phyloP scores from a whole-genome alignment of 2,888 invertebrate species.

The Cremastinae sp. region DNA sequence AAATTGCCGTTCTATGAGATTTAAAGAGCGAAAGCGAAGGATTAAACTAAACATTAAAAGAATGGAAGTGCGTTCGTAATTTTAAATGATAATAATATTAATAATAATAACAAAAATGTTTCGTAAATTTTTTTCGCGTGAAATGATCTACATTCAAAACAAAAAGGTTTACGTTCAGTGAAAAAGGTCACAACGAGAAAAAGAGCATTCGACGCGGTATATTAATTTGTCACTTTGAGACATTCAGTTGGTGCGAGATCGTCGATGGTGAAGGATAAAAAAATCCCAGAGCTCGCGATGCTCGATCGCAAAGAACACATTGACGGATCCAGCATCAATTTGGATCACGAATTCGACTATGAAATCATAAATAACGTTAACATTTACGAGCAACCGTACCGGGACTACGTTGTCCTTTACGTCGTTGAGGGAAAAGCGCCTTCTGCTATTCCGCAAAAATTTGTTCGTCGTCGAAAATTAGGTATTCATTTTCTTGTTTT shows the following conservation, averaged over 20 bases:
- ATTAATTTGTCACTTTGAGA: slow-evolving; percentile 17
- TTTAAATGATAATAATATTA: too few relatives aligned
- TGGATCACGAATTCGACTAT: slow-evolving; percentile 70
- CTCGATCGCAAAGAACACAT: slow-evolving; percentile 8
- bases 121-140: too few relatives aligned
- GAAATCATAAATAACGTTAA: slow-evolving; percentile 72
- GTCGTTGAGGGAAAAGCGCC: slow-evolving; percentile 70
- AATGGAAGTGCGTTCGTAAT: too few relatives aligned
- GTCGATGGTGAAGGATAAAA: slow-evolving; percentile 35
- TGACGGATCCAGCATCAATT: slow-evolving; percentile 57
- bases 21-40: too few relatives aligned
- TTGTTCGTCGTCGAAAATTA: slow-evolving; percentile 35
- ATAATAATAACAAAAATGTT: too few relatives aligned
- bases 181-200: neutral
- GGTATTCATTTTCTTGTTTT: slow-evolving; percentile 22
- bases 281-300: slow-evolving; percentile 15
- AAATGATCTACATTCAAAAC: neutral
- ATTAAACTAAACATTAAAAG: too few relatives aligned
- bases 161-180: neutral
- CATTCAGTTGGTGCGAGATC: slow-evolving; percentile 31
- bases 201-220: neutral
- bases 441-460: slow-evolving; percentile 34
- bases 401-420: slow-evolving; percentile 79
- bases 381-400: slow-evolving; percentile 75
- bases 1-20: too few relatives aligned